These are phyloP conservation scores for Psylliodes chrysocephalus DNA, from an alignment of 2,888 invertebrate genomes.

Conservation along the genomic window DNA sequence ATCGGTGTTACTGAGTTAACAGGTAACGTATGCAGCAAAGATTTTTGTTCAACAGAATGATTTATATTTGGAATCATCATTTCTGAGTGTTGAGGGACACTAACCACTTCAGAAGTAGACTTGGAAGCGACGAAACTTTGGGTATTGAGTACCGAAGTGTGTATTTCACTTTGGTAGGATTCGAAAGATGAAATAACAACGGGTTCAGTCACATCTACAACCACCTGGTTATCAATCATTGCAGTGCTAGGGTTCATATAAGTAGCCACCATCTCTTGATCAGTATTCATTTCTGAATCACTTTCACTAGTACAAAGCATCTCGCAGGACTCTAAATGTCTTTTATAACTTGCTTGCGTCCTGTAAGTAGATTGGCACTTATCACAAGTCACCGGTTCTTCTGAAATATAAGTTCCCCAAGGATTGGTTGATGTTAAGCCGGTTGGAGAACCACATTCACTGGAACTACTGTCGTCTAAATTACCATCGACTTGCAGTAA, in stretches of 20 bases:
- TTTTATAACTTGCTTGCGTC: slow-evolving; percentile 82
- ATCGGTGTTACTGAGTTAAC: slow-evolving; percentile 43
- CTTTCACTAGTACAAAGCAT: slow-evolving; percentile 84
- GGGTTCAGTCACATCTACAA: slow-evolving; percentile 50
- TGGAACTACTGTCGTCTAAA: slow-evolving; percentile 66
- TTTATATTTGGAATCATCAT: slow-evolving; percentile 42
- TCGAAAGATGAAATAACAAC: slow-evolving; percentile 58
- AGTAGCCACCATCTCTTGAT: slow-evolving; percentile 40
- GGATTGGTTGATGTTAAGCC: slow-evolving; percentile 49
- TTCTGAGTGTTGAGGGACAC: slow-evolving; percentile 49
- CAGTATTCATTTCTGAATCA: slow-evolving; percentile 71
- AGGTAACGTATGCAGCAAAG: slow-evolving; percentile 47
- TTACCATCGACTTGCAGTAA: slow-evolving; percentile 70
- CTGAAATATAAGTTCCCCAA: slow-evolving; percentile 64
- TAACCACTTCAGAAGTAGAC: slow-evolving; percentile 53
- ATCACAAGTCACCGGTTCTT: slow-evolving; percentile 85
- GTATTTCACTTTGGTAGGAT: slow-evolving; percentile 60
- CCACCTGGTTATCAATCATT: slow-evolving; percentile 39
- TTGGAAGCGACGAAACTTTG: slow-evolving; percentile 57
- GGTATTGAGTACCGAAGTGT: slow-evolving; percentile 59
- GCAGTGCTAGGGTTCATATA: slow-evolving; percentile 32
- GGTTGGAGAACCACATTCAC: slow-evolving; percentile 63
- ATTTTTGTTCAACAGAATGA: slow-evolving; percentile 46
- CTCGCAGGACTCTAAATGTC: slow-evolving; percentile 82
- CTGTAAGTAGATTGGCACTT: slow-evolving; percentile 89